A percentile compares a stretch with the other conserved stretches of the same genome.
Conservation (phyloP, 37 sponge, comb jelly and placozoan species). For the Diacarnus erythraeanus region DNA sequence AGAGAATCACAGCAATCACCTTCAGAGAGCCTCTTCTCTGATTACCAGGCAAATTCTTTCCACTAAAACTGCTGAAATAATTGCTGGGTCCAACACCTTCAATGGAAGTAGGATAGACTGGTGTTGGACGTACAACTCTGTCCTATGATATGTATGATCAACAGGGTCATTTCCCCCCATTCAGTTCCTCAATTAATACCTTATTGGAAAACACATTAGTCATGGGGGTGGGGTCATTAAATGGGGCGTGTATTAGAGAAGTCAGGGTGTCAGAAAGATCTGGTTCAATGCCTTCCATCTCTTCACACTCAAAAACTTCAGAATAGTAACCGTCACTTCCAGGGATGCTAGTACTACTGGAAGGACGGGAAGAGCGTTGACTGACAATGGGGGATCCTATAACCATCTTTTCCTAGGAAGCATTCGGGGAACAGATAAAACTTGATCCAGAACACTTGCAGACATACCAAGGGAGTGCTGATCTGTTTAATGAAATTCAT, state of each 20-base stretch:
- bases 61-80: too few species aligned
- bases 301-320: constrained; percentile 47
- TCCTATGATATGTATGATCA: background rate
- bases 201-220: background rate
- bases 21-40: background rate
- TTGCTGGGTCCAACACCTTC: too few species aligned
- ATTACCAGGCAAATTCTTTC: background rate
- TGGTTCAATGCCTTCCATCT: background rate
- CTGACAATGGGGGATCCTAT: constrained; percentile 26
- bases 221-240: constrained; percentile 8
- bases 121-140: background rate
- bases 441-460: background rate
- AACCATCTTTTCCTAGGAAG: constrained; percentile 46
- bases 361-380: background rate
- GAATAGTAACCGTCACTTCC: constrained; percentile 64
- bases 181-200: background rate
- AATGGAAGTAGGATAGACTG: background rate
- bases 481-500: constrained; percentile 32
- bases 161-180: background rate
- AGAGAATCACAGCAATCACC: background rate
- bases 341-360: background rate
- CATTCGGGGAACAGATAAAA: background rate
- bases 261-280: constrained; percentile 7
- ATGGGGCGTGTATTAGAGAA: constrained; percentile 19
- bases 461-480: constrained; percentile 61